Evolutionary conservation across 23 tunicate genomes (phyloP).

Genomic region (Styela plicata): DNA sequence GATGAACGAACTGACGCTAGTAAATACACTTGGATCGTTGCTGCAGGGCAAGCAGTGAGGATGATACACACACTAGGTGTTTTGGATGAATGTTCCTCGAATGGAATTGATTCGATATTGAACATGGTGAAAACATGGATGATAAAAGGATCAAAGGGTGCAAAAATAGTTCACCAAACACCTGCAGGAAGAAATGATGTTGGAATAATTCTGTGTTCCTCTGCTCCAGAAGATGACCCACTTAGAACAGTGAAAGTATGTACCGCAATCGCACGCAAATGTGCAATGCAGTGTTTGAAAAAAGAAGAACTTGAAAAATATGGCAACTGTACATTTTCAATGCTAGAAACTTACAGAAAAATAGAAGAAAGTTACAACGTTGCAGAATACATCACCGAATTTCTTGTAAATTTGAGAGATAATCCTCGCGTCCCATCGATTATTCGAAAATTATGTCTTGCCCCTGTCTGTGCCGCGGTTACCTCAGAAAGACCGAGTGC

Average conservation of each 20-base stretch:
- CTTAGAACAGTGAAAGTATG: constrained; percentile 16
- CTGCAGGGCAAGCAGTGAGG: constrained; percentile 11
- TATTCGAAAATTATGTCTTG: neutral
- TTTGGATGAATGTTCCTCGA: neutral
- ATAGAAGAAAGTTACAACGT: neutral
- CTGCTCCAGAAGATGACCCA: constrained; percentile 15
- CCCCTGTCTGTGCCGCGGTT: neutral
- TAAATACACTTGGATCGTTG: neutral
- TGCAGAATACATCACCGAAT: neutral
- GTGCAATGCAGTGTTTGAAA: neutral
- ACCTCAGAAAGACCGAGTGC: neutral
- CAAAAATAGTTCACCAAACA: neutral
- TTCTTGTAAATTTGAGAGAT: neutral
- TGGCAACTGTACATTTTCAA: constrained; percentile 15
- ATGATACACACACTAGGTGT: neutral
- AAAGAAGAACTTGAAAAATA: neutral
- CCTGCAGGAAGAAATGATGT: neutral
- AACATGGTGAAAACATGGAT: constrained; percentile 6
- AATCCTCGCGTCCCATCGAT: neutral
- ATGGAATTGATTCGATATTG: neutral
- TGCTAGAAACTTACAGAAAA: constrained; percentile 2
- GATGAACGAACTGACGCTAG: no score
- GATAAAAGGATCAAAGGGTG: neutral
- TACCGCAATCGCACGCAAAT: neutral
- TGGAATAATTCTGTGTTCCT: neutral